Percentiles rank a stretch among this genome's conserved stretches.
Conservation (phyloP, 1,140 invertebrate genomes). For the Lepidurus arcticus region DNA sequence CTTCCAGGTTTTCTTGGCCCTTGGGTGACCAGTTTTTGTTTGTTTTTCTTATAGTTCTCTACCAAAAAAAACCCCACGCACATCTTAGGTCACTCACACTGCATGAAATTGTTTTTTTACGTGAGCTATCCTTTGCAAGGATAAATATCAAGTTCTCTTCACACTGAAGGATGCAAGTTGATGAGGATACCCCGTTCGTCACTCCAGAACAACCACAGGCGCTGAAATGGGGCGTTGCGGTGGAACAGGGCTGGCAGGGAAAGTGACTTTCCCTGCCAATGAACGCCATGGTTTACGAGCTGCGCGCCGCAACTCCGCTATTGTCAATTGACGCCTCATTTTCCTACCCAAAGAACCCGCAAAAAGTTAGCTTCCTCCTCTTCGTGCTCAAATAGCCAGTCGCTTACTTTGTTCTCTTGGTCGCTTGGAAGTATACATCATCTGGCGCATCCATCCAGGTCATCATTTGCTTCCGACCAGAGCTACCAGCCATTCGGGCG, state of each 20-base stretch:
- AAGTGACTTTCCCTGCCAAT: constrained; percentile 24
- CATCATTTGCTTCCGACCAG: constrained; percentile 69
- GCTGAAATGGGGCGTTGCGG: constrained; percentile 17
- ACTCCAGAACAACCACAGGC: not conserved
- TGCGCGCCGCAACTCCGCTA: constrained; percentile 73
- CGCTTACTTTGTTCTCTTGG: constrained; percentile 62
- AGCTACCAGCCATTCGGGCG: constrained; percentile 56
- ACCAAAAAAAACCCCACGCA: not conserved
- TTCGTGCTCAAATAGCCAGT: constrained; percentile 23
- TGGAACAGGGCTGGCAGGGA: not conserved
- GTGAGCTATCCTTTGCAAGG: constrained; percentile 15
- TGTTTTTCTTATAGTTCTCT: not conserved
- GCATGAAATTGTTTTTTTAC: constrained; percentile 16
- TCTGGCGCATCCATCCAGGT: constrained; percentile 97
- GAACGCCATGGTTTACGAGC: constrained; percentile 82
- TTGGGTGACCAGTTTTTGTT: not conserved
- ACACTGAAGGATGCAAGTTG: not conserved
- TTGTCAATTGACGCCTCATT: constrained; percentile 70
- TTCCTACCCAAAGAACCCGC: constrained; percentile 55
- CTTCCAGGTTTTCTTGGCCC: not conserved
- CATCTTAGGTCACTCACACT: constrained; percentile 6
- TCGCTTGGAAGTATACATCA: constrained; percentile 88
- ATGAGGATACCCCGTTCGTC: not conserved
- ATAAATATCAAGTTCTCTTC: constrained; percentile 3
- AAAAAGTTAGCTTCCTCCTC: constrained; percentile 32